A percentile compares a stretch with the other conserved stretches of the same genome.
Conservation (phyloP, 2,113 vertebrate genomes). For the Calcarius ornatus region DNA sequence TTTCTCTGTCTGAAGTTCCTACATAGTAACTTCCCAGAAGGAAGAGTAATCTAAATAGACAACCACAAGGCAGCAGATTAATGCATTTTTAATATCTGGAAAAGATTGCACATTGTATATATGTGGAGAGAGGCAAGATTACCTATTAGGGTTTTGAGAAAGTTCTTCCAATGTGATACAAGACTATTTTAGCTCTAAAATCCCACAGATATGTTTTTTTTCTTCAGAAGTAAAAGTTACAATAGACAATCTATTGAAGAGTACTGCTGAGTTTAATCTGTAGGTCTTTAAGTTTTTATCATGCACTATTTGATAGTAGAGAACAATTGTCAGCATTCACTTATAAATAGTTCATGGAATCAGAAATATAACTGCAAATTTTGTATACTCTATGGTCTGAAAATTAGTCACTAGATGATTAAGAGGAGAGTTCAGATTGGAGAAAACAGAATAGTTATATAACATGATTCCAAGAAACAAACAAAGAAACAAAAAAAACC, state of each 20-base stretch:
- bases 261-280: not conserved
- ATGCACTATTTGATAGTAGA: not conserved
- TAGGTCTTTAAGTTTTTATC: not conserved
- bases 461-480: not conserved
- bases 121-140: not conserved
- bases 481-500: too few species aligned
- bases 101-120: fast-evolving
- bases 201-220: not conserved
- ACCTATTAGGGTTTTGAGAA: not conserved
- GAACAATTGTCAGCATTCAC: not conserved
- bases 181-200: not conserved
- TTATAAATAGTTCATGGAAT: not conserved
- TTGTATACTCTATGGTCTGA: not conserved
- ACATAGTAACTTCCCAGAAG: not conserved
- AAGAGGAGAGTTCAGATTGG: not conserved
- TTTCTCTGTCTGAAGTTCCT: not conserved
- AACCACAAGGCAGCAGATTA: not conserved
- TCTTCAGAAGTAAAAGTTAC: not conserved
- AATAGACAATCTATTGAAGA: not conserved
- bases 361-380: not conserved
- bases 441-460: not conserved
- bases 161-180: not conserved
- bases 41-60: not conserved
- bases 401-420: not conserved
- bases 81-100: not conserved